phyloP scores from a whole-genome alignment of 1,140 invertebrate species.

The Caenorhabditis brenneri region DNA sequence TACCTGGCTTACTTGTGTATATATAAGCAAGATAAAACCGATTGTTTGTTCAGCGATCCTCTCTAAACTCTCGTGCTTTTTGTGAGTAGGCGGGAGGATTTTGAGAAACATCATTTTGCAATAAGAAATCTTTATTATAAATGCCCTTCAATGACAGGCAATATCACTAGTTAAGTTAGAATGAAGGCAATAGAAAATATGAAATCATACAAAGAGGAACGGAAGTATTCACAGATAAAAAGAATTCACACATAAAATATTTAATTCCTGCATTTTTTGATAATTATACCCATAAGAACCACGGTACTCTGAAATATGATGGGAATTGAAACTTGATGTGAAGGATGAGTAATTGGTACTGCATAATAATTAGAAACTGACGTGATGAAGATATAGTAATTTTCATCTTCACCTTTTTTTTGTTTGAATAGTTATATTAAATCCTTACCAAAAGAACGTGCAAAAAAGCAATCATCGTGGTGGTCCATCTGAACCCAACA shows the following conservation, averaged over 20 bases:
- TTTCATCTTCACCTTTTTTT: too few relatives aligned
- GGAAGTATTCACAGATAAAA: not conserved
- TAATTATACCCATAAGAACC: not conserved
- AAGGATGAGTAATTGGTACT: too few relatives aligned
- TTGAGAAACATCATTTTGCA: too few relatives aligned
- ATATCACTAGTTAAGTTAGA: too few relatives aligned
- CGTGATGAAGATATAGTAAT: too few relatives aligned
- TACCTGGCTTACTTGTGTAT: not conserved
- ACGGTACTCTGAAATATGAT: not conserved
- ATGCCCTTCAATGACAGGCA: too few relatives aligned
- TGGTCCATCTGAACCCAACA: conserved; percentile 68
- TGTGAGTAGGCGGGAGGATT: not conserved
- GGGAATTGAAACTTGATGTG: too few relatives aligned
- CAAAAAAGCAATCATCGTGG: conserved; percentile 65
- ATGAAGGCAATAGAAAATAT: too few relatives aligned
- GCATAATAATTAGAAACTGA: too few relatives aligned
- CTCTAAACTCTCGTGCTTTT: not conserved
- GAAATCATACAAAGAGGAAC: too few relatives aligned
- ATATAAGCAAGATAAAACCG: not conserved
- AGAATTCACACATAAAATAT: not conserved
- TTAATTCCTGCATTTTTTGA: not conserved
- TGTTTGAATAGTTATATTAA: not conserved
- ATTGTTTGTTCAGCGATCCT: not conserved
- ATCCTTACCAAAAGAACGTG: conserved; percentile 65
- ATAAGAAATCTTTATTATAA: too few relatives aligned